Evolutionary conservation across 2,888 invertebrate species (phyloP), one percentile per base, ranked within the genome.

Genomic region (Megamerina dolium): DNA sequence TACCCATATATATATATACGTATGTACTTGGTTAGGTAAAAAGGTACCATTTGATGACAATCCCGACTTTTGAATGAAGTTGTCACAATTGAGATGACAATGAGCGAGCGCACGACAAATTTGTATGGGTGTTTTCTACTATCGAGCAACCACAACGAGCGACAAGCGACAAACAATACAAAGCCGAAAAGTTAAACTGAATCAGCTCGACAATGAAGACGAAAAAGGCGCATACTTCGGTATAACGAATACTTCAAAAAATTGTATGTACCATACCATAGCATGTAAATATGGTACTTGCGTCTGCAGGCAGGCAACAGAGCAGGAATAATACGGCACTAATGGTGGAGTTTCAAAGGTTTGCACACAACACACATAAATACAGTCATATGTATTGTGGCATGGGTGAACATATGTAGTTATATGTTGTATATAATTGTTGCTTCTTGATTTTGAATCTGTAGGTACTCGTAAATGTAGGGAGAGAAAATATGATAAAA

Each of bases 181-280:
- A 49, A 48, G 45, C 48, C 31, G 34, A 43, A 50, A 51, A 53
- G 53, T 52, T 46, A 51, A 51, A 51, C 49, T 52, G 43, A 53
- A 49, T 42, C 46, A 30, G 16, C n/a, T 20, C 30, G 5, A 29
- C 26, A n/a, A n/a, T n/a, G n/a, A n/a, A n/a, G n/a, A n/a, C 37
- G 41, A 35, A 46, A 50, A 42, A 37, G 45, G 40, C 46, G 41
- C 31, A 30, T 42, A 13, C 37, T 42, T 29, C 35, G 20, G 16
- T 29, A 20, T 14, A 21, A 14, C 17, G 18, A 16, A 10, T 17
- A 31, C 12, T 26, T 26, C n/a, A n/a, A 27, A 18, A 40, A 29
- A 35, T 19, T 41, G 14, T 23, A 41, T 41, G 34, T 23, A 21
- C 35, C 41, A 31, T 32, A n/a, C 14, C 6, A 32, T 9, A 32